These are phyloP conservation scores for Hanleya hanleyi DNA, from an alignment of 2,888 invertebrate genomes.

Conservation along the genomic window DNA sequence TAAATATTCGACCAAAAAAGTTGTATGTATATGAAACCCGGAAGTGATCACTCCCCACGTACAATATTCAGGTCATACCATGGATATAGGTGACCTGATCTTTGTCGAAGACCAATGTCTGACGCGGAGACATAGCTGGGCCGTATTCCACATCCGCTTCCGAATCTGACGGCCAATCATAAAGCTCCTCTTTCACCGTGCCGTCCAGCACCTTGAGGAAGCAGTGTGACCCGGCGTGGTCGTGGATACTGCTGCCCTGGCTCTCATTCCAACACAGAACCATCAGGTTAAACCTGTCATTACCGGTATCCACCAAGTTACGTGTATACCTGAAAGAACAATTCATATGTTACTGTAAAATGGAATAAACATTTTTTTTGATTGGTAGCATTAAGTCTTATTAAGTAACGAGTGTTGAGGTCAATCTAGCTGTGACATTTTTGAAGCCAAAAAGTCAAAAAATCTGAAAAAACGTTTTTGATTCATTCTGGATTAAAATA, in stretches of 20 bases:
- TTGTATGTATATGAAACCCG: too few species aligned
- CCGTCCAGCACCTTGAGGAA: conserved; percentile 93
- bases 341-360: too few species aligned
- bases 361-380: too few species aligned
- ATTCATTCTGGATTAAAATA: too few species aligned
- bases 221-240: conserved; percentile 96
- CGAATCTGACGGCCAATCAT: conserved; percentile 82
- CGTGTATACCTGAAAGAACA: conserved; percentile 85
- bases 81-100: conserved; percentile 96
- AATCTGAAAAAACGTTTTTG: too few species aligned
- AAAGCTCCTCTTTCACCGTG: conserved; percentile 81
- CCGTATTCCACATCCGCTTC: conserved; percentile 59
- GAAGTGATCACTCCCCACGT: too few species aligned
- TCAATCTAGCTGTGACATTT: too few species aligned
- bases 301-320: conserved; percentile 95
- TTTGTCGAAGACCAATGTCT: conserved; percentile 79
- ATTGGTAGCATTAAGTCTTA: too few species aligned
- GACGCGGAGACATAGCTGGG: conserved; percentile 79
- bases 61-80: too few species aligned
- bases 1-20: too few species aligned
- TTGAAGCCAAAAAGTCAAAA: too few species aligned
- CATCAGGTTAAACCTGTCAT: conserved; percentile 98
- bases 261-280: conserved; percentile 98
- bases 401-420: too few species aligned
- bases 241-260: conserved; percentile 95